Evolutionary conservation across 2,888 invertebrate genomes (phyloP), one percentile per base, ranked within the genome.

Genomic region (Dryobota labecula): DNA sequence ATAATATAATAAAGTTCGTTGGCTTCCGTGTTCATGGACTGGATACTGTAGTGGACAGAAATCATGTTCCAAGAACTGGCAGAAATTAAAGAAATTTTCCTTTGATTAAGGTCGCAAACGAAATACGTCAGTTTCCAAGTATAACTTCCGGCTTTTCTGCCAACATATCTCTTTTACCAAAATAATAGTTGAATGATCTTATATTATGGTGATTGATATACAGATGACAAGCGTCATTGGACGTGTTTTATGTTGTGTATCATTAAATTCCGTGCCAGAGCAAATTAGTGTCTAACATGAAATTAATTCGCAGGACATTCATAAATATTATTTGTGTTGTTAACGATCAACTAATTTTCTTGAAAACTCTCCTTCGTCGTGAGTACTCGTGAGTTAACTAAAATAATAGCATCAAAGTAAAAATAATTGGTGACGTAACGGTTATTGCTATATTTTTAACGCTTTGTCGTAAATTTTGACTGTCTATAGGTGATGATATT

Each of bases 11-110:
- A 54, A 76, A 79, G 83, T 84, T 82, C 69, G 75, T 76, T 78
- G 77, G 54, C 85, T 88, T 89, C 88, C 88, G 84, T 73, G 73
- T 84, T 85, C 78, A 76, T 74, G 73, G 63, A 79, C 77, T 73
- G 73, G 78, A 84, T 86, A 73, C 75, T 75, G 61, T 61, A 73
- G 74, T 71, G 71, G 76, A 63, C 79, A 69, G 45, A 60, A 70
- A 57, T 47, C 43, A 67, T 79, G 64, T 82, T 76, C 63, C 77
- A 75, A 78, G 70, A 63, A 77, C 65, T 81, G 70, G 54, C 63
- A 61, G 33, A 76, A 73, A 70, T 66, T 33, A 68, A 65, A 57
- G 58, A 58, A 24, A 54, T 68, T 54, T 56, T 64, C 43, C 43
- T 70, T 66, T 70, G 73, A 79, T 58, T 64, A 66, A 58, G 63